Conservation (phyloP, 2,797 vertebrate genomes). For the Schizothorax lantsangensis region DNA sequence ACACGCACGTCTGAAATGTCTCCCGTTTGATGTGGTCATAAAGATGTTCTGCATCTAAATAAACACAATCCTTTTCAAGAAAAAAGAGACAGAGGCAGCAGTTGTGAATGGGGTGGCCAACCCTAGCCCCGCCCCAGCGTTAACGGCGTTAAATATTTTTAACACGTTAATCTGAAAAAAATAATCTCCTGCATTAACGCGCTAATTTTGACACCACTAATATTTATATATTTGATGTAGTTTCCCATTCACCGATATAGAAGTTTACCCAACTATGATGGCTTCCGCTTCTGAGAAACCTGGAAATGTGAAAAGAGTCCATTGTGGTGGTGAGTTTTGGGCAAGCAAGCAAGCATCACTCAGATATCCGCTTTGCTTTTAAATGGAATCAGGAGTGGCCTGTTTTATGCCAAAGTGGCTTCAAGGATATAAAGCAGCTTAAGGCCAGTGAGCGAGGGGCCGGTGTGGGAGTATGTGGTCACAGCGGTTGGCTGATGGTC, state of each 20-base stretch:
- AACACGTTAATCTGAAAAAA: too few species aligned
- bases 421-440: not conserved
- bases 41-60: too few species aligned
- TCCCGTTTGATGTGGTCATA: too few species aligned
- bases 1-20: too few species aligned
- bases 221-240: not conserved
- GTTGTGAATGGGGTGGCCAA: too few species aligned
- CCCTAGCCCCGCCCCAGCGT: too few species aligned
- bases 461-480: constrained; percentile 11
- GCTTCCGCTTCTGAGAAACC: not conserved
- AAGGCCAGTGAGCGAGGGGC: constrained; percentile 2
- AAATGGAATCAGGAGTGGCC: not conserved
- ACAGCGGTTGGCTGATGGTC: constrained; percentile 29
- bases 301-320: not conserved
- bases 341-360: not conserved
- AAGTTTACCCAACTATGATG: not conserved
- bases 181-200: too few species aligned
- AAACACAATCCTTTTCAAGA: too few species aligned
- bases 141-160: too few species aligned
- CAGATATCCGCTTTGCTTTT: not conserved
- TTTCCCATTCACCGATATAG: not conserved
- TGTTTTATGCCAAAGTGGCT: not conserved
- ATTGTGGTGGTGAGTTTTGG: not conserved
- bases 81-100: too few species aligned
- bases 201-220: too few species aligned